Evolutionary conservation across 2,113 vertebrate species (phyloP).

Genomic region (Pteronura brasiliensis): DNA sequence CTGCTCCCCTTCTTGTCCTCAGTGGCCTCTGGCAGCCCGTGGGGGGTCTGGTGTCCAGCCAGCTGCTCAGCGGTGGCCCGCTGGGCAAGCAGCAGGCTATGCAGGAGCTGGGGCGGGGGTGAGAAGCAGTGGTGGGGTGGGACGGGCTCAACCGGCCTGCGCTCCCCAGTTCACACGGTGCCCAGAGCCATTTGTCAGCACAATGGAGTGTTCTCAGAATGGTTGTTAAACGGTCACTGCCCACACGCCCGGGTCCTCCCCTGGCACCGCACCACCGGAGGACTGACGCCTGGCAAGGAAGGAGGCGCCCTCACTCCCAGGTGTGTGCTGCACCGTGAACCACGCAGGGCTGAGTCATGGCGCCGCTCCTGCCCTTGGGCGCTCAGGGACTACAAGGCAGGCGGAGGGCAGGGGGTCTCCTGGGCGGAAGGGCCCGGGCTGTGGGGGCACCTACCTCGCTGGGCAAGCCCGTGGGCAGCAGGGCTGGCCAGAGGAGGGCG

Average conservation of each 20-base stretch:
- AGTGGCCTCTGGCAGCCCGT: background rate
- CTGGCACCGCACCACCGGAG: no score
- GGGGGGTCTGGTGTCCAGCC: background rate
- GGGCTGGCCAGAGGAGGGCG: background rate
- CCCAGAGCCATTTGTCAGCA: background rate
- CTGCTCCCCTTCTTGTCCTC: background rate
- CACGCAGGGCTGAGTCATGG: background rate
- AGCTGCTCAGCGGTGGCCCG: background rate
- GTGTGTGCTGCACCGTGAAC: background rate
- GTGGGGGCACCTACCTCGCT: conserved; percentile 53
- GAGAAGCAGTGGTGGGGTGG: background rate
- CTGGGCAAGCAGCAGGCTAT: conserved; percentile 12
- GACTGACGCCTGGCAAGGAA: background rate
- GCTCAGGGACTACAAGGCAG: background rate
- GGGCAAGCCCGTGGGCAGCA: background rate
- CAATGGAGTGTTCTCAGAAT: background rate
- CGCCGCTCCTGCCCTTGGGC: background rate
- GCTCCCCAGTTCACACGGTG: background rate
- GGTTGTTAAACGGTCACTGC: background rate
- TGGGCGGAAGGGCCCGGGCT: background rate
- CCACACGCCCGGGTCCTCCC: background rate
- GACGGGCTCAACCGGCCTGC: background rate
- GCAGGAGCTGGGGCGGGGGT: conserved; percentile 37
- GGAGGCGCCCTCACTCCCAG: background rate
- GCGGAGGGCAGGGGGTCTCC: background rate